These are phyloP conservation scores for Amphiura filiformis DNA, from an alignment of 35 echinoderm and acorn worm genomes.

Conservation along the genomic window DNA sequence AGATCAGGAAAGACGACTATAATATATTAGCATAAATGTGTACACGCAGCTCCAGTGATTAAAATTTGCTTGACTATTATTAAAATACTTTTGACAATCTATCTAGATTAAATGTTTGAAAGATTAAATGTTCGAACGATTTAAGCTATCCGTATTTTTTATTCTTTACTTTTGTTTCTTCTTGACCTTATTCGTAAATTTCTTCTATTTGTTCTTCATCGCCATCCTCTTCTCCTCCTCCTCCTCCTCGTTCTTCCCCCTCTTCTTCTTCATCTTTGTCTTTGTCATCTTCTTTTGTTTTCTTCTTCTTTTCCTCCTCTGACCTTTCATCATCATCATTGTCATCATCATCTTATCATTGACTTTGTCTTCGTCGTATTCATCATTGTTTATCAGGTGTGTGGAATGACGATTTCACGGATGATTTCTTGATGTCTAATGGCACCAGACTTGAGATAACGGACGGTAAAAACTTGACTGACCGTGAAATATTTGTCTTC, in stretches of 20 bases:
- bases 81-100: too few relatives aligned
- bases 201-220: not conserved
- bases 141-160: too few relatives aligned
- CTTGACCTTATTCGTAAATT: not conserved
- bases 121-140: too few relatives aligned
- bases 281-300: not conserved
- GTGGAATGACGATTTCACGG: slow-evolving; percentile 71
- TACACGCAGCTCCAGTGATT: not conserved
- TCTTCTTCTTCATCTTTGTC: too few relatives aligned
- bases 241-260: not conserved
- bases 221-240: not conserved
- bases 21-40: not conserved
- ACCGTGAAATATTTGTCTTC: slow-evolving; percentile 66
- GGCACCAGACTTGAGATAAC: slow-evolving; percentile 30
- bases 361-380: too few relatives aligned
- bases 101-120: too few relatives aligned
- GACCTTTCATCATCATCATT: not conserved
- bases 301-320: not conserved
- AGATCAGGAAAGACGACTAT: too few relatives aligned
- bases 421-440: slow-evolving; percentile 67
- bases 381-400: slow-evolving; percentile 81
- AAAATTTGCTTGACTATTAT: too few relatives aligned
- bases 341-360: not conserved
- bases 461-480: slow-evolving; percentile 61
- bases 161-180: too few relatives aligned